These are phyloP conservation scores for Perdita meconis DNA, from an alignment of 2,888 invertebrate genomes.

Conservation along the genomic window DNA sequence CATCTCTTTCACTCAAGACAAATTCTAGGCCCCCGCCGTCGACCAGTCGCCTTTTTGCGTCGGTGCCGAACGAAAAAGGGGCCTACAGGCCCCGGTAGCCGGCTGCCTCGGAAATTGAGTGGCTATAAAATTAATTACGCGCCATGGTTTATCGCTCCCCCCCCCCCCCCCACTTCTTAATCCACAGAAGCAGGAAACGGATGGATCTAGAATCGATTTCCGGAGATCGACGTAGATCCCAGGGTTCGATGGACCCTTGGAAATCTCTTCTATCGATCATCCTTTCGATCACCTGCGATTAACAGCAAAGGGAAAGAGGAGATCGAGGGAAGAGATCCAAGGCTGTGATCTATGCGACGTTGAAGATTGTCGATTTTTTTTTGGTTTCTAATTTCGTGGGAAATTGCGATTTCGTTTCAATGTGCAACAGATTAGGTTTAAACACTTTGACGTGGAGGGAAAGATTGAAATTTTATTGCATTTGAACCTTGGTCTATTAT, in stretches of 20 bases:
- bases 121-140: slow-evolving; percentile 84
- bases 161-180: slow-evolving; percentile 35
- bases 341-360: no score
- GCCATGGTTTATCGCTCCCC: slow-evolving; percentile 80
- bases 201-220: slow-evolving; percentile 44
- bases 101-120: slow-evolving; percentile 83
- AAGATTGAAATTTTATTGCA: no score
- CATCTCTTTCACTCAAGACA: no score
- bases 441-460: no score
- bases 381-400: no score
- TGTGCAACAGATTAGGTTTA: no score
- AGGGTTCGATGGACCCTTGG: background rate
- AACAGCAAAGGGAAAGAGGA: background rate
- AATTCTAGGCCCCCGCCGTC: slow-evolving; percentile 36
- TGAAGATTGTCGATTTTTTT: slow-evolving; percentile 32
- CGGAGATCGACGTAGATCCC: background rate
- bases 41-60: slow-evolving; percentile 65
- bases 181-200: slow-evolving; percentile 56
- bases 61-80: slow-evolving; percentile 80
- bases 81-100: slow-evolving; percentile 79
- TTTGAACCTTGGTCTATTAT: no score
- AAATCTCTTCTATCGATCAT: background rate
- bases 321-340: no score
- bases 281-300: no score
- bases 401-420: no score